Evolutionary conservation across 1,140 invertebrate genomes (phyloP), one percentile per base, ranked within the genome.

Genomic region (Dreissena polymorpha): DNA sequence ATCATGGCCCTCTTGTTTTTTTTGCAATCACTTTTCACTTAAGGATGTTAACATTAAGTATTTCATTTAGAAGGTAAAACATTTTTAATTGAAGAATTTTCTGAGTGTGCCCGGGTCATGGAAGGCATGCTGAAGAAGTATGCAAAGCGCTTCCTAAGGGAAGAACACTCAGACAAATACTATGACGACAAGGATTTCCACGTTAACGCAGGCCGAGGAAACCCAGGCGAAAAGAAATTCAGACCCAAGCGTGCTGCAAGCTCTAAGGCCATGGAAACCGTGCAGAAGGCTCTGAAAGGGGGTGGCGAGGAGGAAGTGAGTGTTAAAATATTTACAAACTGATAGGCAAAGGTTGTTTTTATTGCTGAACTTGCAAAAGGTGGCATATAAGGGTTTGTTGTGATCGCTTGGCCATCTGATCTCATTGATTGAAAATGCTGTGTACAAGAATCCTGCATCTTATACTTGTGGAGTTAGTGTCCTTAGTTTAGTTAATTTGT

Each of bases 91-190:
- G 39, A 29, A 82, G 79, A 82, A 23, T 83, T 83, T 39, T 70
- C 81, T 18, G 73, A 83, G 18, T 76, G 73, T 70, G 81, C 81
- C 13, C 21, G 81, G 23, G 53, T 63, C 25, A 72, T 83, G 73
- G 81, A 83, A 29, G 25, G 27, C 13, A 83, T 76, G 73, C 55
- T 83, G 25, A 77, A 77, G 74, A 83, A 83, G 60, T 83, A 83
- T 21, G 57, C 76, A 65, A 83, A 83, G 53, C 39, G 68, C 3
- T 83, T 76, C 72, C 51, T 83, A 0, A 23, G n/a, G n/a, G 74
- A 76, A 0, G 81, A 83, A 21, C 73, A 67, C 18, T 49, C 73
- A 51, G 81, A 83, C 57, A 82, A 68, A 49, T 83, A 83, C 49
- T 77, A 76, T 29, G 81, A 69, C 50, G 81, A 83, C 23, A 69